Conservation (phyloP, 2,113 vertebrate species). For the Myrmecobius fasciatus region DNA sequence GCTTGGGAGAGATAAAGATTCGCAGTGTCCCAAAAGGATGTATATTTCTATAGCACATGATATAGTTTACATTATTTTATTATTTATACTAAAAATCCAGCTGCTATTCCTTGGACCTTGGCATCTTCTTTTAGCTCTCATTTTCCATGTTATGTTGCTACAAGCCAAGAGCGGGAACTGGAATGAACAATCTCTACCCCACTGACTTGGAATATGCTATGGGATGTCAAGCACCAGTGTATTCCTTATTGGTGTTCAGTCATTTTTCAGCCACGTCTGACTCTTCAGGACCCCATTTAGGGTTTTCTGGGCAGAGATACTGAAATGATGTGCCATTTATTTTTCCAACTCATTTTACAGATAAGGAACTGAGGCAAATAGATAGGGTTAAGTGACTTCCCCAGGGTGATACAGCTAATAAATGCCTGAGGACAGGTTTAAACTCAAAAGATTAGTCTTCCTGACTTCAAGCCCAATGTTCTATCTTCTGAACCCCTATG, state of each 20-base stretch:
- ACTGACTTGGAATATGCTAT: neutral
- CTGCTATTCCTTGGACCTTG: slow-evolving; percentile 57
- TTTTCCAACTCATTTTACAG: neutral
- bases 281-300: neutral
- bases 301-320: neutral
- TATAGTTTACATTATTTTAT: slow-evolving; percentile 73
- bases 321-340: neutral
- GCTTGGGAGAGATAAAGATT: slow-evolving; percentile 57
- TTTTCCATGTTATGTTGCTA: slow-evolving; percentile 44
- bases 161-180: slow-evolving; percentile 9
- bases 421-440: neutral
- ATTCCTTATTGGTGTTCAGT: neutral
- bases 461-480: neutral
- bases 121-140: neutral
- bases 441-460: neutral
- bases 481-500: neutral
- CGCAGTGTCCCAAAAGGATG: slow-evolving; percentile 43
- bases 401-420: neutral
- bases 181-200: neutral
- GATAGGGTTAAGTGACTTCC: neutral
- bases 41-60: slow-evolving; percentile 73
- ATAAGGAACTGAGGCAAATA: neutral
- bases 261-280: neutral
- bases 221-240: slow-evolving; percentile 6
- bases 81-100: slow-evolving; percentile 70